These are phyloP conservation scores for Chelonoidis abingdonii DNA, from an alignment of 2,113 vertebrate species.

Conservation along the genomic window DNA sequence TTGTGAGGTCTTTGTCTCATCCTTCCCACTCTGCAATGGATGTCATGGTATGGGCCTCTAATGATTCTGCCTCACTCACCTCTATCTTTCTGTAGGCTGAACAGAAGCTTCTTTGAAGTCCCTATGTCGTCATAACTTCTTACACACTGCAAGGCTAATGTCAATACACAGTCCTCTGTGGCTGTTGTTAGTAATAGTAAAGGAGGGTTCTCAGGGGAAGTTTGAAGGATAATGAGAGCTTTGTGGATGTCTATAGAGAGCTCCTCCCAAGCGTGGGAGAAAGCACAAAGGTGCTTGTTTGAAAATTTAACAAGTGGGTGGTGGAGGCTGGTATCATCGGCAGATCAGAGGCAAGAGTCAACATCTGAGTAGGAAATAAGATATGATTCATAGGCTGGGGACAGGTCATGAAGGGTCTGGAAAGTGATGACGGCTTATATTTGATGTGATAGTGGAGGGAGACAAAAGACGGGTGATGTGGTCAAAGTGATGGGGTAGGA, in stretches of 20 bases:
- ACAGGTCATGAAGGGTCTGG: not conserved
- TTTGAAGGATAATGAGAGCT: not conserved
- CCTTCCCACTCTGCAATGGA: no score
- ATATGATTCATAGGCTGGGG: not conserved
- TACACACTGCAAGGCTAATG: not conserved
- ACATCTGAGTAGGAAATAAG: not conserved
- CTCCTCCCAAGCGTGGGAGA: not conserved
- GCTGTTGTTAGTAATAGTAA: not conserved
- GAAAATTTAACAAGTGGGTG: not conserved
- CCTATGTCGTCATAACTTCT: not conserved
- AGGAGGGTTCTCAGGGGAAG: not conserved
- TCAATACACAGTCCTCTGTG: not conserved
- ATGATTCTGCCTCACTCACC: no score
- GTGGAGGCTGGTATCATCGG: not conserved
- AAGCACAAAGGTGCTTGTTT: not conserved
- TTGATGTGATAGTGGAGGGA: not conserved
- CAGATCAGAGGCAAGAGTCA: not conserved
- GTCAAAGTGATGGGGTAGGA: not conserved
- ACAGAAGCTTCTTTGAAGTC: not conserved
- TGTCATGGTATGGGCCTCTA: no score
- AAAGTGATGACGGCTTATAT: not conserved
- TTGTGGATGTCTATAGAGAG: not conserved
- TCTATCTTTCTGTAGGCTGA: not conserved
- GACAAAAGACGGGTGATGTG: not conserved
- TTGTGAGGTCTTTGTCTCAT: no score